Evolutionary conservation across 2,888 invertebrate genomes (phyloP), one percentile per base, ranked within the genome.

Genomic region (Aphrophora alni): DNA sequence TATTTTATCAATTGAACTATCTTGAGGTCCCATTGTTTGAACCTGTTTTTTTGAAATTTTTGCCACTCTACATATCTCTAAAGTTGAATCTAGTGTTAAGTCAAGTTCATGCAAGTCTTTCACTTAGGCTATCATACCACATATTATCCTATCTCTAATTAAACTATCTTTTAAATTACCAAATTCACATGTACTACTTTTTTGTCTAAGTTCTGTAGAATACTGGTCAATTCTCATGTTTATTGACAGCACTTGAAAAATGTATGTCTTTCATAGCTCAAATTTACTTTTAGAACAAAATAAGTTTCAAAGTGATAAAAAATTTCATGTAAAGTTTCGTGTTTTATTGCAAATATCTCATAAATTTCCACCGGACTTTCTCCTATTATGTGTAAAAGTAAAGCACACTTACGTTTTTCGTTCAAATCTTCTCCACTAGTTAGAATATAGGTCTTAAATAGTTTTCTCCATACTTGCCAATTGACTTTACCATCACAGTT

Each of bases 261-360:
- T 26, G 33, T 75, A 28, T 59, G 28, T n/a, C 75, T n/a, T 27
- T 75, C 75, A 17, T 59, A 51, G 2, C 24, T 75, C 59, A 75
- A 27, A 28, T 75, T 75, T 27, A 75, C 75, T 75, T 75, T 75
- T 28, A 51, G 75, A 27, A 75, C 75, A 75, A 59, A 75, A 59
- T 51, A 51, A 28, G 17, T 28, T 33, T 75, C 51, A 24, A 51
- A 75, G 21, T 75, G 75, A 38, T 26, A 4, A 51, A 75, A 28
- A 12, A 75, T 28, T 75, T 59, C 75, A 38, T 28, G 27, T n/a
- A 75, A 59, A 25, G 75, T 75, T 59, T 75, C 27, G 10, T 75
- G 51, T 12, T 75, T 75, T n/a, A 59, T 27, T 24, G 51, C 27
- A 27, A 75, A 75, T 17, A 51, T 75, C 59, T 75, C 59, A 27